Evolutionary conservation across 1,140 invertebrate species (phyloP).

Genomic region (Cydia amplana): DNA sequence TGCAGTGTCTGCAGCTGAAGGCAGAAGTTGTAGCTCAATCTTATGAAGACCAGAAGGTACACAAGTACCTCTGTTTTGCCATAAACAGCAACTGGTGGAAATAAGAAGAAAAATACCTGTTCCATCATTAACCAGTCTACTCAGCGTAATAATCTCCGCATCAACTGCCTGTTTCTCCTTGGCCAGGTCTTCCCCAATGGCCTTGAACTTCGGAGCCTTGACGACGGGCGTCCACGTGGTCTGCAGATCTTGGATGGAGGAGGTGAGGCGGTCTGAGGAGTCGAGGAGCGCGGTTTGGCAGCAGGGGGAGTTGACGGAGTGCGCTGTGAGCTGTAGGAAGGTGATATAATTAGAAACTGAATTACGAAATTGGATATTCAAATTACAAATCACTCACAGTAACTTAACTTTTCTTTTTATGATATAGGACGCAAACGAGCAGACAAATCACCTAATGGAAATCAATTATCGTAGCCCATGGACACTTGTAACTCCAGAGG

Average conservation of each 20-base stretch:
- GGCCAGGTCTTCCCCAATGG: conserved; percentile 1
- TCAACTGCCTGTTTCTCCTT: conserved; percentile 6
- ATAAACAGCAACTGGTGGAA: background rate
- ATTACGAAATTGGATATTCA: too few relatives aligned
- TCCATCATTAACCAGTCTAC: background rate
- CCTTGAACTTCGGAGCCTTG: conserved; percentile 11
- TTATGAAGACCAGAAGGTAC: too few relatives aligned
- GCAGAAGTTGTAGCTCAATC: background rate
- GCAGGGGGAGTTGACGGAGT: background rate
- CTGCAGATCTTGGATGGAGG: conserved; percentile 19
- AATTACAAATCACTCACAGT: too few relatives aligned
- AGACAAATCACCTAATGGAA: too few relatives aligned
- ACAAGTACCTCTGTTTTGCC: too few relatives aligned
- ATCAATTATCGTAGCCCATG: too few relatives aligned
- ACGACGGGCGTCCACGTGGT: conserved; percentile 34
- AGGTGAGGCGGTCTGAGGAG: conserved; percentile 29
- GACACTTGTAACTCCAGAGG: too few relatives aligned
- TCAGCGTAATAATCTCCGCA: background rate
- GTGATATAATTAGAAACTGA: too few relatives aligned
- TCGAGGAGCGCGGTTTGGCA: conserved; percentile 37
- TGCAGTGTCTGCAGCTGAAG: too few relatives aligned
- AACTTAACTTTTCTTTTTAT: too few relatives aligned
- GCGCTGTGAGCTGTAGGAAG: conserved; percentile 4
- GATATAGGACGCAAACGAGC: too few relatives aligned
- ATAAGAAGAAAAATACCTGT: background rate